Evolutionary conservation across 2,888 invertebrate genomes (phyloP).

Genomic region (Sialis fuliginosa): DNA sequence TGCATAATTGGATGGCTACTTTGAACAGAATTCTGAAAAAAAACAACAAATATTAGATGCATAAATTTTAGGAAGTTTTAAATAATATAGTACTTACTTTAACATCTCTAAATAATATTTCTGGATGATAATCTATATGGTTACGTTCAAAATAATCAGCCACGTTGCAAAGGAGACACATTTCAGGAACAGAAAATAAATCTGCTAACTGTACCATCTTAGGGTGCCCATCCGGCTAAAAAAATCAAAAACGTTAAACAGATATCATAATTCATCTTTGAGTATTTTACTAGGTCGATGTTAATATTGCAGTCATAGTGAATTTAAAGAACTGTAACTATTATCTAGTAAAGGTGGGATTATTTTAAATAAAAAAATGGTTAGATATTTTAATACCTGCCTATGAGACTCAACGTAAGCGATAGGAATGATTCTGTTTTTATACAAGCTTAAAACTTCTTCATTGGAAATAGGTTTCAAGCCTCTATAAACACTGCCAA

Average conservation of each 20-base stretch:
- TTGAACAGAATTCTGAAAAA: slow-evolving; percentile 65
- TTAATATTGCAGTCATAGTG: neutral
- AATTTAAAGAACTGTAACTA: neutral
- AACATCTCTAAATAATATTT: slow-evolving; percentile 87
- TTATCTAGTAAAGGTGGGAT: neutral
- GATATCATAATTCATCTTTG: neutral
- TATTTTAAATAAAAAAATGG: neutral
- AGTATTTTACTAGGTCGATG: neutral
- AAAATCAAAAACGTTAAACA: neutral
- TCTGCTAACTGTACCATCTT: slow-evolving; percentile 93
- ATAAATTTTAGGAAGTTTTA: neutral
- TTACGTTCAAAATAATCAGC: slow-evolving; percentile 82
- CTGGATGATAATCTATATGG: slow-evolving; percentile 86
- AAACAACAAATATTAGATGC: slow-evolving; percentile 4
- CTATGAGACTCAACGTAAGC: slow-evolving; percentile 67
- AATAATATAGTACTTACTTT: slow-evolving; percentile 41
- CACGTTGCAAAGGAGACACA: slow-evolving; percentile 83
- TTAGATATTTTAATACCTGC: neutral
- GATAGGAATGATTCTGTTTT: slow-evolving; percentile 69
- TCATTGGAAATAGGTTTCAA: slow-evolving; percentile 62
- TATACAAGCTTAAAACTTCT: slow-evolving; percentile 72
- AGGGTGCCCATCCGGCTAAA: slow-evolving; percentile 33
- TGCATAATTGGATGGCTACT: slow-evolving; percentile 83
- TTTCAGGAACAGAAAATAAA: slow-evolving; percentile 92
- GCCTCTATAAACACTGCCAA: slow-evolving; percentile 84